phyloP scores from a whole-genome alignment of 2,888 invertebrate species.

The Mythimna pallens region DNA sequence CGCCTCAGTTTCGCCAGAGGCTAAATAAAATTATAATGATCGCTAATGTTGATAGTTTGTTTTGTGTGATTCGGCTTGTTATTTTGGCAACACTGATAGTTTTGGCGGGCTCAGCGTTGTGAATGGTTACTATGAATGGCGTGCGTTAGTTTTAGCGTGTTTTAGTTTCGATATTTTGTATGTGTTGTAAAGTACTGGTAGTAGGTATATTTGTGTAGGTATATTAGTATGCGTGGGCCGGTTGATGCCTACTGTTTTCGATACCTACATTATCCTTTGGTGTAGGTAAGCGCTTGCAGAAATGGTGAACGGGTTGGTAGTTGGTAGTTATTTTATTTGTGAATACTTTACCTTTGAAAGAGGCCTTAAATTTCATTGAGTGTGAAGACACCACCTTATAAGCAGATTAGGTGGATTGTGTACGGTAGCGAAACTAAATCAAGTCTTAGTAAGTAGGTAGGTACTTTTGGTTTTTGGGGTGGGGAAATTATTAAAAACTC shows the following conservation, averaged over 20 bases:
- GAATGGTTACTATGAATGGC: slow-evolving; percentile 78
- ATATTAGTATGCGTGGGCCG: slow-evolving; percentile 62
- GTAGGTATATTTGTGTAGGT: slow-evolving; percentile 55
- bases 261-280: slow-evolving; percentile 53
- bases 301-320: slow-evolving; percentile 19
- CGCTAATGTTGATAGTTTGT: slow-evolving; percentile 76
- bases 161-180: slow-evolving; percentile 68
- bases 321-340: slow-evolving; percentile 39
- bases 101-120: slow-evolving; percentile 74
- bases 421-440: not conserved
- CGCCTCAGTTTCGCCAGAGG: slow-evolving; percentile 78
- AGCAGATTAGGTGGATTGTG: not conserved
- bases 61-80: slow-evolving; percentile 77
- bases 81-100: slow-evolving; percentile 81
- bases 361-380: no score
- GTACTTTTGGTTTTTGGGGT: not conserved
- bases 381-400: no score
- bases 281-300: slow-evolving; percentile 19
- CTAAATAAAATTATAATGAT: slow-evolving; percentile 84
- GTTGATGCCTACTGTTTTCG: slow-evolving; percentile 61
- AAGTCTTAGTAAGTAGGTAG: not conserved
- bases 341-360: not conserved
- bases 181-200: slow-evolving; percentile 54
- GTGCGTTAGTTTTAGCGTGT: slow-evolving; percentile 59
- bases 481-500: no score